phyloP scores from a whole-genome alignment of 1,140 invertebrate genomes.

The Trichonephila inaurata region DNA sequence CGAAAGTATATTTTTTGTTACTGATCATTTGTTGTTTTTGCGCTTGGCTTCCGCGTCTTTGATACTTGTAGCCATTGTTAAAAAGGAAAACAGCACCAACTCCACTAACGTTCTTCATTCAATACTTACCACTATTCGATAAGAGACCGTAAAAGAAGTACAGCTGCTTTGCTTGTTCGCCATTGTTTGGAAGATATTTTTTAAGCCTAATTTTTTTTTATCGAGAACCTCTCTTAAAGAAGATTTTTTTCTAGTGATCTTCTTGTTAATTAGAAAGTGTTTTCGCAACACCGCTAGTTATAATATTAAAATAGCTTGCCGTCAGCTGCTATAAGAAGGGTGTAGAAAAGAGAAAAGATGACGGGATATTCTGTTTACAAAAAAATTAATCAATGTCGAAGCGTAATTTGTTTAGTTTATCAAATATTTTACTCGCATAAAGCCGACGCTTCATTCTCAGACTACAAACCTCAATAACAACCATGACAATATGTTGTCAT shows the following conservation, averaged over 20 bases:
- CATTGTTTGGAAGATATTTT: slow-evolving; percentile 28
- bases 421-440: not conserved
- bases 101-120: slow-evolving; percentile 16
- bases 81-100: slow-evolving; percentile 29
- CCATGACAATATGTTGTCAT: slow-evolving; percentile 47
- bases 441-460: not conserved
- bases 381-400: slow-evolving; percentile 50
- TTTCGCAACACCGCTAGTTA: slow-evolving; percentile 39
- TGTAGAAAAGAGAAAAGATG: slow-evolving; percentile 1
- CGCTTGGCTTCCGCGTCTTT: not conserved
- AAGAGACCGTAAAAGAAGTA: slow-evolving; percentile 28
- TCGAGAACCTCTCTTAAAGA: not conserved
- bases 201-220: slow-evolving; percentile 24
- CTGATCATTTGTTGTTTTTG: slow-evolving; percentile 35
- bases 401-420: slow-evolving; percentile 55
- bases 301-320: slow-evolving; percentile 36
- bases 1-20: not conserved
- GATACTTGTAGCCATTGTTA: slow-evolving; percentile 32
- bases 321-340: slow-evolving; percentile 24
- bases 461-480: slow-evolving; percentile 53
- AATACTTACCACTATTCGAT: slow-evolving; percentile 42
- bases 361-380: not conserved
- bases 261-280: slow-evolving; percentile 61
- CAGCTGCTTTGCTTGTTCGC: slow-evolving; percentile 53
- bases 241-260: slow-evolving; percentile 21